These are phyloP conservation scores for Drosophila saltans DNA, from an alignment of 1,140 invertebrate genomes.

Conservation along the genomic window DNA sequence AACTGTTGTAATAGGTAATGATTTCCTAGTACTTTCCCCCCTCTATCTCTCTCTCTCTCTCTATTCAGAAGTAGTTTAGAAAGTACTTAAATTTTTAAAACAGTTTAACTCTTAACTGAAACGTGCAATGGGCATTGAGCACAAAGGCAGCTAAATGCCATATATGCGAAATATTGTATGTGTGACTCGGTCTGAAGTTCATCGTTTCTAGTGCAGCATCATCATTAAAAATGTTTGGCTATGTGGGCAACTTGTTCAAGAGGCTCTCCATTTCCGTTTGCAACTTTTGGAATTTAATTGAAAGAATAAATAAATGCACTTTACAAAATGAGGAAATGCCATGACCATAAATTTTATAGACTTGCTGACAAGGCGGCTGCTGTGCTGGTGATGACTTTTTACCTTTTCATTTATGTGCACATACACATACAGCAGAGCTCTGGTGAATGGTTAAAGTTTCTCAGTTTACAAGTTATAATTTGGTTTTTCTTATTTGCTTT, in stretches of 20 bases:
- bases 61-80: neutral
- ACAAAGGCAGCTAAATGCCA: neutral
- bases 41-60: too few species aligned
- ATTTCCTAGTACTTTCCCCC: too few species aligned
- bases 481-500: conserved; percentile 16
- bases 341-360: conserved; percentile 52
- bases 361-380: conserved; percentile 50
- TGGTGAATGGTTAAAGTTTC: conserved; percentile 23
- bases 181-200: neutral
- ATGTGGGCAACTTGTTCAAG: conserved; percentile 2
- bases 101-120: neutral
- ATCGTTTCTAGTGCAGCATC: neutral
- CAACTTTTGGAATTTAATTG: conserved; percentile 44
- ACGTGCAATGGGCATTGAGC: neutral
- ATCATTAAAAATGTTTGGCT: conserved; percentile 17
- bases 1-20: too few species aligned
- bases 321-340: conserved; percentile 16
- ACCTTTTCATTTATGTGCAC: conserved; percentile 79
- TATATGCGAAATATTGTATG: neutral
- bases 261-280: conserved; percentile 15
- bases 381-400: conserved; percentile 10
- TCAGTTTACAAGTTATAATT: neutral
- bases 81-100: neutral
- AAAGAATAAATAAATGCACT: neutral
- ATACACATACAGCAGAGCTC: conserved; percentile 30